These are phyloP conservation scores for Dasyprocta punctata DNA, from an alignment of 2,113 vertebrate species.

Conservation along the genomic window DNA sequence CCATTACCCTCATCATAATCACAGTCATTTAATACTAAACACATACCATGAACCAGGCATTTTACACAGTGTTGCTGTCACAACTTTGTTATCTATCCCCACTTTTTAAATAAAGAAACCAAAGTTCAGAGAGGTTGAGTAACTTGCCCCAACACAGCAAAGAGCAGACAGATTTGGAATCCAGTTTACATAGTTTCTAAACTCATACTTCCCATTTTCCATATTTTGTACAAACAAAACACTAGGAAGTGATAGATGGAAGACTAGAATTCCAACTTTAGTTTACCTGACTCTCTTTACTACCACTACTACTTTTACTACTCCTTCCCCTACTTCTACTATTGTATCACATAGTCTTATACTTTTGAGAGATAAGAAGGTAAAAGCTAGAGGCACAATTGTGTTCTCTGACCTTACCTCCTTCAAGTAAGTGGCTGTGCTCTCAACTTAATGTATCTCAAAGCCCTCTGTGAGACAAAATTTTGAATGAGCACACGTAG, in stretches of 20 bases:
- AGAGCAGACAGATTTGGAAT: slow-evolving; percentile 17
- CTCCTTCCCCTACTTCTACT: neutral
- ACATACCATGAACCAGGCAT: neutral
- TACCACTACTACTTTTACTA: neutral
- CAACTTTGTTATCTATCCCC: neutral
- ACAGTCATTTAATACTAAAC: neutral
- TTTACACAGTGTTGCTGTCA: neutral
- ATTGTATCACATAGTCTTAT: neutral
- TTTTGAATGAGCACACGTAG: neutral
- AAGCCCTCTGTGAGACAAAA: neutral
- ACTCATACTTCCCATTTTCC: neutral
- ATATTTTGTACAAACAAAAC: neutral
- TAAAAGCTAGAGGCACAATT: neutral
- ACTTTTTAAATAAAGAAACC: slow-evolving; percentile 20
- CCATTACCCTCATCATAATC: neutral
- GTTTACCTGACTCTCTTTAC: neutral
- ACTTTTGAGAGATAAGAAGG: neutral
- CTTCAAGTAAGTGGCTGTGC: slow-evolving; percentile 1
- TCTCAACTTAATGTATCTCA: neutral
- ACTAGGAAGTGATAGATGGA: neutral
- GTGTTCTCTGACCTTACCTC: neutral
- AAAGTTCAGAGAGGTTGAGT: neutral
- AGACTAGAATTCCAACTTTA: neutral
- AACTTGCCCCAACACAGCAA: neutral
- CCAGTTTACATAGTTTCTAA: slow-evolving; percentile 18